Evolutionary conservation across 2,888 invertebrate species (phyloP).

Genomic region (Hymenopus coronatus): DNA sequence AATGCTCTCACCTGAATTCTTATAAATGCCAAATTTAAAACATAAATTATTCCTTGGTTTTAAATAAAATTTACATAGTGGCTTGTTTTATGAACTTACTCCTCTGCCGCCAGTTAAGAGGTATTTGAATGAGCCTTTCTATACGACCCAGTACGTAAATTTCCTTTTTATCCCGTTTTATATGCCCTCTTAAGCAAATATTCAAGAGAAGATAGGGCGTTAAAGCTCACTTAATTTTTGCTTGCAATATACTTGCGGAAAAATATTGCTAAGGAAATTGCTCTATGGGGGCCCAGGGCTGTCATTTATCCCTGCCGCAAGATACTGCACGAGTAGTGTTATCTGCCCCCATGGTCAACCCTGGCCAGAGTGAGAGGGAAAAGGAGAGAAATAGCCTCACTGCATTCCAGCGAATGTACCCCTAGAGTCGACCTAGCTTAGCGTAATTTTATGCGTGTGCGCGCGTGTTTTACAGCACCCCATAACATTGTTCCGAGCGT

Average conservation of each 20-base stretch:
- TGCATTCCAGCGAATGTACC: not conserved
- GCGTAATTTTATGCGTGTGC: slow-evolving; percentile 1
- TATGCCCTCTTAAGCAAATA: not conserved
- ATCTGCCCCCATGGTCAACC: not conserved
- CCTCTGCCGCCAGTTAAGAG: not conserved
- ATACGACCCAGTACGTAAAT: not conserved
- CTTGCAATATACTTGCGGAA: not conserved
- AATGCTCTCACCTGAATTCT: too few relatives aligned
- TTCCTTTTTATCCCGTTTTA: not conserved
- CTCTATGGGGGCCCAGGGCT: not conserved
- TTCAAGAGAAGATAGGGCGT: not conserved
- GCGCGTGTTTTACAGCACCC: slow-evolving; percentile 2
- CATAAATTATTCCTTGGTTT: too few relatives aligned
- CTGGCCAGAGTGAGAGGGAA: not conserved
- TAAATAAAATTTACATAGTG: too few relatives aligned
- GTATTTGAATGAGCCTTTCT: not conserved
- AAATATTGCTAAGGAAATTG: not conserved
- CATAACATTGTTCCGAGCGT: slow-evolving; percentile 2
- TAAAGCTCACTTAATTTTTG: not conserved
- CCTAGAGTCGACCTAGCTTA: not conserved
- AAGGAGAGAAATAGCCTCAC: not conserved
- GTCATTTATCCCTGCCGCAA: not conserved
- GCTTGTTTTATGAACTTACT: not conserved
- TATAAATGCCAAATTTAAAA: too few relatives aligned
- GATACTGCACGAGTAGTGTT: not conserved